Percentiles rank a stretch among this genome's conserved stretches.
Evolutionary conservation across 2,797 vertebrate species (phyloP).

Genomic region (Chelonia mydas): DNA sequence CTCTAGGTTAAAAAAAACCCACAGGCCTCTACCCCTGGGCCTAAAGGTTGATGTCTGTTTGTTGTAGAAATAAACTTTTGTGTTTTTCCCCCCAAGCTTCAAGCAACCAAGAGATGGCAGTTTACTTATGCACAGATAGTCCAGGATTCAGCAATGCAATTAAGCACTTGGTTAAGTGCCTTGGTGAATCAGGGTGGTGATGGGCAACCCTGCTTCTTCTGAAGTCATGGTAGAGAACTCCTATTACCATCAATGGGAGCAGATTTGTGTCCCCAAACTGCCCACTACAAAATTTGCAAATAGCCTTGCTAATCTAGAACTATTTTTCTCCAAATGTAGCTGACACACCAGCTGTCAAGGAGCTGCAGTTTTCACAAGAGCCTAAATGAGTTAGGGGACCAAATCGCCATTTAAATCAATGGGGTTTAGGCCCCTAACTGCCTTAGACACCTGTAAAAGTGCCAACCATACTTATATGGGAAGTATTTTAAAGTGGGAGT

Average conservation of each 20-base stretch:
- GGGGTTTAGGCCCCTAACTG: background rate
- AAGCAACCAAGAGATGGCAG: background rate
- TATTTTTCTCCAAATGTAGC: background rate
- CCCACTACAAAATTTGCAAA: background rate
- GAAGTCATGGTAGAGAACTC: background rate
- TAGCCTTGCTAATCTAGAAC: background rate
- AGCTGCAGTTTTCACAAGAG: background rate
- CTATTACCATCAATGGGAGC: background rate
- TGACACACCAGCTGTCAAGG: background rate
- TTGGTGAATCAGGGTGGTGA: background rate
- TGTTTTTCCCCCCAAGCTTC: background rate
- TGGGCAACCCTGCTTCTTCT: background rate
- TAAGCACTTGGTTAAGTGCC: background rate
- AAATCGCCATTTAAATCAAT: background rate
- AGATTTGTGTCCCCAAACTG: background rate
- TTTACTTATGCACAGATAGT: background rate
- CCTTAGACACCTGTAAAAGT: background rate
- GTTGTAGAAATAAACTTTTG: background rate
- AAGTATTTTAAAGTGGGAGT: background rate
- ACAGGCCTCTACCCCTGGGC: background rate
- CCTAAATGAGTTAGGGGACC: background rate
- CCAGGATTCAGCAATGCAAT: background rate
- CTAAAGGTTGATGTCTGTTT: background rate
- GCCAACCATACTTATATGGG: background rate
- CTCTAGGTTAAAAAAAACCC: background rate